phyloP scores from a whole-genome alignment of 2,113 vertebrate genomes.

The Sialia sialis region DNA sequence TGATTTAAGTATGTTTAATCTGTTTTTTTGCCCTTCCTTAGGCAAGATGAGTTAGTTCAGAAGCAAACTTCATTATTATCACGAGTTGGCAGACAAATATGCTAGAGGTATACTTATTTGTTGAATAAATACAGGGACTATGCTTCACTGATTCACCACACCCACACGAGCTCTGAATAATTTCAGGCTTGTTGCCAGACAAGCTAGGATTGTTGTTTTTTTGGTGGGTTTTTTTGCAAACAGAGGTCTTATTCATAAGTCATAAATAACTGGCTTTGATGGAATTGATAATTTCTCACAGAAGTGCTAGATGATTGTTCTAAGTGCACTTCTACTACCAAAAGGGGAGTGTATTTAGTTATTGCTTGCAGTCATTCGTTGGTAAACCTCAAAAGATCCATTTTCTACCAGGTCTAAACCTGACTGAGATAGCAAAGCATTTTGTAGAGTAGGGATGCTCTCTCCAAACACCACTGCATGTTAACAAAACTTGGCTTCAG shows the following conservation, averaged over 20 bases:
- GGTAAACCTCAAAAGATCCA: not conserved
- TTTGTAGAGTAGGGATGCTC: not conserved
- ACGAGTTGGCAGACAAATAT: not conserved
- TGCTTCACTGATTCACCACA: constrained; percentile 32
- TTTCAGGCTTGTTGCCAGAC: constrained; percentile 31
- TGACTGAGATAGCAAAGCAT: not conserved
- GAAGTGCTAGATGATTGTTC: not conserved
- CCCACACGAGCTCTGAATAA: not conserved
- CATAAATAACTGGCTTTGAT: constrained; percentile 17
- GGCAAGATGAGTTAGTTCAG: constrained; percentile 20
- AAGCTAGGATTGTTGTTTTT: not conserved
- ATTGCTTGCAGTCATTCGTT: not conserved
- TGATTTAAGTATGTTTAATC: not conserved
- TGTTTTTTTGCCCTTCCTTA: not conserved
- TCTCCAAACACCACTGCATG: not conserved
- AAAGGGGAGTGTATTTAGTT: not conserved
- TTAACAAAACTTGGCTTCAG: not conserved
- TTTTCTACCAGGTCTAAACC: not conserved
- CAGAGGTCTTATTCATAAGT: constrained; percentile 22
- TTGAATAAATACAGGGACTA: constrained; percentile 48
- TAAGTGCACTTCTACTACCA: not conserved
- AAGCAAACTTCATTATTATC: not conserved
- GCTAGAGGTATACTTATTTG: constrained; percentile 29
- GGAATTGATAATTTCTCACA: not conserved
- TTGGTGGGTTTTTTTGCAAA: not conserved